These are phyloP conservation scores for Diprion similis DNA, from an alignment of 1,140 invertebrate genomes.

Conservation along the genomic window DNA sequence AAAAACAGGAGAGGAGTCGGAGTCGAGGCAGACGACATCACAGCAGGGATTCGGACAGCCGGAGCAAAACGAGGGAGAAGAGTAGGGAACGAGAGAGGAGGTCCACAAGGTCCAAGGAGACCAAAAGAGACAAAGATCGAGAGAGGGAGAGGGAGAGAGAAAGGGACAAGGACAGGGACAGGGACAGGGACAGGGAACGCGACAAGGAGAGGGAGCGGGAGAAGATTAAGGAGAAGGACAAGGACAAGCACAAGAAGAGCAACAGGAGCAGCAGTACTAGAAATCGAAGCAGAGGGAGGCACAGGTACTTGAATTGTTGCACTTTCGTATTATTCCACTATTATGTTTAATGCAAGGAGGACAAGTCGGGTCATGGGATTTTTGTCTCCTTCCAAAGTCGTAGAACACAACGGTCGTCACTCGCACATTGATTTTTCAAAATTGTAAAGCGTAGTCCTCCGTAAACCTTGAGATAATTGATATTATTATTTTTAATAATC, in stretches of 20 bases:
- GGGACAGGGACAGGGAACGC: slow-evolving; percentile 45
- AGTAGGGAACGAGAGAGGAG: slow-evolving; percentile 51
- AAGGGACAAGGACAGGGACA: slow-evolving; percentile 44
- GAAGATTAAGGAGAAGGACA: slow-evolving; percentile 34
- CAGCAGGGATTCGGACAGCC: slow-evolving; percentile 39
- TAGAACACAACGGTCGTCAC: too few relatives aligned
- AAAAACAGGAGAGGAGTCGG: slow-evolving; percentile 39
- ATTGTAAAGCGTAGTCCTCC: too few relatives aligned
- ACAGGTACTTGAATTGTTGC: slow-evolving; percentile 18
- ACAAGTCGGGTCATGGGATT: too few relatives aligned
- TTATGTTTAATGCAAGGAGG: too few relatives aligned
- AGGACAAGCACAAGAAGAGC: slow-evolving; percentile 44
- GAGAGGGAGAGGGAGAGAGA: slow-evolving; percentile 48
- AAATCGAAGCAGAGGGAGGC: slow-evolving; percentile 25
- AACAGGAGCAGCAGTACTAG: slow-evolving; percentile 35
- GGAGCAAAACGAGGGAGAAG: slow-evolving; percentile 47
- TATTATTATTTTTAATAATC: too few relatives aligned
- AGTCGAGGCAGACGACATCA: slow-evolving; percentile 48
- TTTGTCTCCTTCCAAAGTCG: too few relatives aligned
- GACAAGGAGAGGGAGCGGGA: slow-evolving; percentile 40
- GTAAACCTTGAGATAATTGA: too few relatives aligned
- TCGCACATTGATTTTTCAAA: too few relatives aligned
- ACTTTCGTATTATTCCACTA: too few relatives aligned
- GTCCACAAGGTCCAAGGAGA: slow-evolving; percentile 44
- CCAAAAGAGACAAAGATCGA: slow-evolving; percentile 46